Percentiles rank a stretch among this genome's conserved stretches.
These are phyloP conservation scores for Leptodactylus fallax DNA, from an alignment of 2,797 vertebrate species.

Conservation along the genomic window DNA sequence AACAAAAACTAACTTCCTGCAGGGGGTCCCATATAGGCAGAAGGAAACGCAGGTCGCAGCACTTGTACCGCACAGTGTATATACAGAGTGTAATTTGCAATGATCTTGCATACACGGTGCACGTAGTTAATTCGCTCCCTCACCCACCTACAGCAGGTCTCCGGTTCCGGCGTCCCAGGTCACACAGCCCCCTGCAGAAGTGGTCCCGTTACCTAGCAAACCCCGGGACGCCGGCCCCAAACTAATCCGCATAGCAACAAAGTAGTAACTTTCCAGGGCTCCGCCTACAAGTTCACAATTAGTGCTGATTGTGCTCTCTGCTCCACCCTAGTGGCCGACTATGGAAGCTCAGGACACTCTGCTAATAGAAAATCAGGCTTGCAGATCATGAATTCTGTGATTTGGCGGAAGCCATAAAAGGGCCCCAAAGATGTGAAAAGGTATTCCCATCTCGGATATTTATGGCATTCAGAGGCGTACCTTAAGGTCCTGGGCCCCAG, in stretches of 20 bases:
- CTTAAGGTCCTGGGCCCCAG: too few relatives aligned
- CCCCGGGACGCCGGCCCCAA: not conserved
- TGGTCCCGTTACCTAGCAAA: constrained; percentile 31
- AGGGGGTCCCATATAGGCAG: too few relatives aligned
- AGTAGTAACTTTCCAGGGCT: not conserved
- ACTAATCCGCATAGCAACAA: constrained; percentile 23
- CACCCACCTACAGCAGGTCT: constrained; percentile 8
- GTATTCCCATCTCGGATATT: too few relatives aligned
- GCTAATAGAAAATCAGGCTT: not conserved
- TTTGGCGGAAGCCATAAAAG: too few relatives aligned
- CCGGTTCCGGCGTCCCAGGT: not conserved
- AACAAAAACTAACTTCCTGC: too few relatives aligned
- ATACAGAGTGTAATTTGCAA: not conserved
- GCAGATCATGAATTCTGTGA: not conserved
- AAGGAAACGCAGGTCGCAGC: not conserved
- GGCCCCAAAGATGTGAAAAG: too few relatives aligned
- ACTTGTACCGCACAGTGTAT: not conserved
- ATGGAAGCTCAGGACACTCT: not conserved
- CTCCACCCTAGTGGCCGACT: not conserved
- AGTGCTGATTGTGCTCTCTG: not conserved
- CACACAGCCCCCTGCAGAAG: not conserved
- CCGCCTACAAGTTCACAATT: not conserved
- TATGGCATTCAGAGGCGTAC: too few relatives aligned
- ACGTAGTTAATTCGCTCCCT: not conserved
- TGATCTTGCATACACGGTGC: not conserved